Evolutionary conservation across 2,113 vertebrate species (phyloP), one percentile per base, ranked within the genome.

Genomic region (Rhabdomys dilectus): DNA sequence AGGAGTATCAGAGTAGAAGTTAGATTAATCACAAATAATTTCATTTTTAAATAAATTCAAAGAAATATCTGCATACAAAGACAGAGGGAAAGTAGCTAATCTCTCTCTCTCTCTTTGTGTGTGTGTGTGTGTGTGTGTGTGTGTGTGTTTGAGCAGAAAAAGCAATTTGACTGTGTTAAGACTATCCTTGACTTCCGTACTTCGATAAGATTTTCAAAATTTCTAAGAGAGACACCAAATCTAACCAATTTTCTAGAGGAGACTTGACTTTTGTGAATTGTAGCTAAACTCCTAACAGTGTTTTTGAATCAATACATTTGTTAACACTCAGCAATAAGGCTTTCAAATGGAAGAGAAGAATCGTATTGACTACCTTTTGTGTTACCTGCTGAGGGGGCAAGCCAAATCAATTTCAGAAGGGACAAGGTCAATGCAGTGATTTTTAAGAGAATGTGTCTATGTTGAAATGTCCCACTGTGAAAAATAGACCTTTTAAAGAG

Each of bases 311-410:
- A 77, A 95, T 92, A 39, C 56, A 85, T 92, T 95, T 95, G 24
- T 92, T 91, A 95, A 91, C 62, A 75, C 62, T 88, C 68, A 94
- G 39, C 62, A 91, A 73, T 95, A 62, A 96, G 91, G 75, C 24
- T 68, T 64, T 64, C 29, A 90, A 78, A 39, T 75, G 53, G 9
- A 92, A 73, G 15, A 84, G 53, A 77, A 94, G 39, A 78, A 11
- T 75, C 19, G 16, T 91, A 51, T 96, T 76, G 72, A 92, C 42
- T 81, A 64, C 82, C 9, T 81, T 73, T 10, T 36, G 9, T 87
- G 60, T 68, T 88, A 19, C 45, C 29, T 93, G 58, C 89, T 15
- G 76, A 96, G 48, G 58, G 42, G 75, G 73, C 31, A 92, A 95
- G 76, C 22, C 60, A 93, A 82, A n/a, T 89, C 75, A 93, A 34